phyloP scores from a whole-genome alignment of 2,113 vertebrate genomes.

The Pungitius pungitius region DNA sequence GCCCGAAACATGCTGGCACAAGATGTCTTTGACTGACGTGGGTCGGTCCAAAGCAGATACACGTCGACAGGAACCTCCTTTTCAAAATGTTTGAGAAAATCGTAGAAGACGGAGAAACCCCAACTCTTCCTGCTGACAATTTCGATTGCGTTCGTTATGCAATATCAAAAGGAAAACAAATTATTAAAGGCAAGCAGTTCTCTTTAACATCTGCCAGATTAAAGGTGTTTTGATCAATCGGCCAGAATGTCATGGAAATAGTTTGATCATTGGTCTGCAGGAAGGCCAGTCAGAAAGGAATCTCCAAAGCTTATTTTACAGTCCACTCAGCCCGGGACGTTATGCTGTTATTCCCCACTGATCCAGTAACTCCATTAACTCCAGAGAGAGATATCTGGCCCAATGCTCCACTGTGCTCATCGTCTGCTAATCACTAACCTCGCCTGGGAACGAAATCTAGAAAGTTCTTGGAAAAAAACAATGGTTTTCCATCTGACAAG shows the following conservation, averaged over 20 bases:
- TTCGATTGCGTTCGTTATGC: too few species aligned
- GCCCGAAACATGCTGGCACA: background rate
- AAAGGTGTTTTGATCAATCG: too few species aligned
- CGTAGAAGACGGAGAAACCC: background rate
- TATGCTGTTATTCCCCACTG: too few species aligned
- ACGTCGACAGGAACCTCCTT: background rate
- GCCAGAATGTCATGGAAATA: too few species aligned
- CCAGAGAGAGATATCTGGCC: background rate
- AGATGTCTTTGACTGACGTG: conserved; percentile 1
- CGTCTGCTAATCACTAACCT: background rate
- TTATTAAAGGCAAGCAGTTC: background rate
- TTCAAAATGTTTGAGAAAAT: background rate
- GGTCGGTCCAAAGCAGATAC: background rate
- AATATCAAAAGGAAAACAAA: background rate
- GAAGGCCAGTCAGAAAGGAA: too few species aligned
- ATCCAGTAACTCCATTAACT: background rate
- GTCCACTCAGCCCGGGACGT: too few species aligned
- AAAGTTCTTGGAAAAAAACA: background rate
- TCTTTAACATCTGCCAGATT: background rate
- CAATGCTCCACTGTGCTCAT: background rate
- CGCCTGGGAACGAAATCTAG: background rate
- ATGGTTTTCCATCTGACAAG: background rate
- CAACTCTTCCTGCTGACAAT: background rate
- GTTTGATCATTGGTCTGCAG: too few species aligned
- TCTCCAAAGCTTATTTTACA: too few species aligned